Evolutionary conservation across 1,140 invertebrate genomes (phyloP), one percentile per base, ranked within the genome.

Genomic region (Sycophila sp.): DNA sequence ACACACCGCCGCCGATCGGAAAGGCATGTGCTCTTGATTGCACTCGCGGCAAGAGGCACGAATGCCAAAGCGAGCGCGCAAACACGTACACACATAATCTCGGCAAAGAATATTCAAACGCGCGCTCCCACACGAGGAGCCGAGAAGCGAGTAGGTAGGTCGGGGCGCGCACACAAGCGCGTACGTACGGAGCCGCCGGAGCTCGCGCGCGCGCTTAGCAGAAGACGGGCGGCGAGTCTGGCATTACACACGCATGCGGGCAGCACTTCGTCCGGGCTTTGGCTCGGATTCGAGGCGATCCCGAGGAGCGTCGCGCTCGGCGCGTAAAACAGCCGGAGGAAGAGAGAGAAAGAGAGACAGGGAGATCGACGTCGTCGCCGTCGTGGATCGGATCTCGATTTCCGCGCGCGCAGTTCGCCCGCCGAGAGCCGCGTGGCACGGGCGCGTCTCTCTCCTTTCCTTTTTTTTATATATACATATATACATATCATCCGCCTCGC

Each of bases 341-440:
- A 58, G 55, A 24, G 34, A 38, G 17, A 34, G 55, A 58, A 7
- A 6, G 42, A 63, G n/a, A 34, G 28, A 34, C 28, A 32, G 19
- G 5, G 32, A 53, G 30, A 65, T 47, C 19, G 42, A 22, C 42
- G 42, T 22, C 17, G 19, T 10, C 42, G n/a, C 40, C 19, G 17
- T 47, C 42, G 42, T 22, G 26, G 49, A 53, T 53, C 53, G 53
- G 30, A 56, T 56, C 53, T 34, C 53, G 30, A 56, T 56, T 56
- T 56, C 53, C 53, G 53, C 51, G 51, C 53, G 15, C 22, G 22
- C n/a, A 11, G 26, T 40, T 40, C 51, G 51, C 53, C 6, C 22
- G 22, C n/a, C 24, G 26, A 15, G 11, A 40, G 11, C 11, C 49
- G 5, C 26, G 4, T 26, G 8, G 49, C 49, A 2, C 45, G 45